Base-by-base conservation (phyloP, 1,140 invertebrate species). In the Eupeodes corollae region DNA sequence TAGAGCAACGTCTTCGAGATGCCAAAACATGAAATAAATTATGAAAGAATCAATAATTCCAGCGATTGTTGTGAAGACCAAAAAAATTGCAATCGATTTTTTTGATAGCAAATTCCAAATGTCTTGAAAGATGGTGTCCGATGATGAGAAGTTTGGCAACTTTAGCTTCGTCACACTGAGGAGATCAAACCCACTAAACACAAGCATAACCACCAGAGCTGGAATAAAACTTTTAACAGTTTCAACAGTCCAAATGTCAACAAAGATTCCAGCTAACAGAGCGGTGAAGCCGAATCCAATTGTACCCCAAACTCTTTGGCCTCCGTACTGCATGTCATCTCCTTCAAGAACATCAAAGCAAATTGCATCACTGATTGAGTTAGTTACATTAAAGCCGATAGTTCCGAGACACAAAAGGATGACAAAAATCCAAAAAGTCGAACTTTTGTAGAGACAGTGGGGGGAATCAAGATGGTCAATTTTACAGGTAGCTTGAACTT, bases 1-100 rank as follows among this genome's bases (percentile, higher is more conserved):
- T 16, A 69, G 63, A 0, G 84, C 84, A 15, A 88, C 66, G 55
- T 87, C 81, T 69, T 88, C 83, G 32, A 86, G 55, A 58, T 69
- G 85, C 85, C 84, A 87, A 57, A 88, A 84, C 63, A 86, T 73
- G 56, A 83, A 87, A 55, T 85, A 87, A 32, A 86, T 80, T 14
- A 86, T 75, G 58, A 86, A 86, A 46, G 83, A 80, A 56, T 87
- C 85, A 32, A 85, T 70, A 12, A 84, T 79, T 8, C 84, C 84
- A 8, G 77, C 81, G 2, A 84, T 70, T 1, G 79, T 76, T 1
- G 84, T 79, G 56, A 84, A 88, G 1, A 72, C 56, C 21, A 86
- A 66, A 60, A 86, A 88, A 21, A 79, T 74, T 0, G 77, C 51
- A 2, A 85, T 79, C 1, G 77, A 63, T 10, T 76, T 76, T 42